Evolutionary conservation across 2,888 invertebrate species (phyloP), one percentile per base, ranked within the genome.

Genomic region (Agriopis aurantiaria): DNA sequence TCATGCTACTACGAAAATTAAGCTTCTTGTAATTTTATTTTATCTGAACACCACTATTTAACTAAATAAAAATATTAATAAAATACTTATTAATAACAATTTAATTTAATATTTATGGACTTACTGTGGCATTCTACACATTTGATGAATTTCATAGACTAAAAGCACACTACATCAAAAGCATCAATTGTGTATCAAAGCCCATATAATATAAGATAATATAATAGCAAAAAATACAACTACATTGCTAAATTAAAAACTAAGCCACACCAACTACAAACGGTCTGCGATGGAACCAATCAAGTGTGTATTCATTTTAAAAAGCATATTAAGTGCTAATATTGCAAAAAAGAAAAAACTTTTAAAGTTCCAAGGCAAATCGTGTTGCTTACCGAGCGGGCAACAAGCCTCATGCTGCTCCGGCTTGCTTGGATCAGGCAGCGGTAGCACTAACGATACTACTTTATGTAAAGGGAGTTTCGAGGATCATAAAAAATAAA

Each of bases 401-500:
- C 97, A 97, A 96, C 97, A 97, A 95, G 97, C 97, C 95, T 97
- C 97, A 95, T 97, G 97, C 96, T 97, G 97, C 95, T 97, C 97
- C 89, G 97, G 97, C 95, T 97, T 97, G 93, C 97, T 96, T 90
- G 97, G 97, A 95, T 97, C 96, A 93, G 97, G 97, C 94, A 97
- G 95, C 91, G 97, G 97, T 95, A 97, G 95, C 90, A 96, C 96
- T 95, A 96, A 95, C 89, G 95, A 96, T 90, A 96, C 96, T 96
- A 95, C 90, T 87, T 86, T 82, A 88, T 90, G 85, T 89, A 88
- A 89, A 86, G 86, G 90, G 85, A 82, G 81, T 87, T 85, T 83
- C 77, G 81, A 81, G 85, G 91, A 86, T 92, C 89, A 88, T 33
- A 84, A 95, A 91, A 87, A 80, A 79, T 90, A 89, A 80, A 83